phyloP scores from a whole-genome alignment of 2,888 invertebrate species.

The Amblyjoppa fuscipennis region DNA sequence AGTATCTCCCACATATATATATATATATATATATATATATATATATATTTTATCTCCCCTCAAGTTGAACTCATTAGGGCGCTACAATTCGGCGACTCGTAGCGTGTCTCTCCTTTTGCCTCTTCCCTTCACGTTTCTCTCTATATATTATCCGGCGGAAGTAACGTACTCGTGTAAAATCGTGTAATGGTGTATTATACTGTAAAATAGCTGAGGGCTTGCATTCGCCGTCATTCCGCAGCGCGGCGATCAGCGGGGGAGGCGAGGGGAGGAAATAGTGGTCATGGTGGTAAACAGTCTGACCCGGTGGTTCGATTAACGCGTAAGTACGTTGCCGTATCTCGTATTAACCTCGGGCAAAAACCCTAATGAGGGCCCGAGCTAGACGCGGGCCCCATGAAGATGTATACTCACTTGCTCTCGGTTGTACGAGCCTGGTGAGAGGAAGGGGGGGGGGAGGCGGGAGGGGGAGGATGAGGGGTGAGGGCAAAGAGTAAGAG shows the following conservation, averaged over 20 bases:
- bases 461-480: constrained; percentile 46
- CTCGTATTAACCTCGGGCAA: constrained; percentile 70
- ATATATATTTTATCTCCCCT: constrained; percentile 22
- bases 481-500: constrained; percentile 33
- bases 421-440: constrained; percentile 34
- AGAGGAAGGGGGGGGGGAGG: constrained; percentile 49
- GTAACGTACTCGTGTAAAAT: not conserved
- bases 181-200: not conserved
- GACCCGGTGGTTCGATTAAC: constrained; percentile 71
- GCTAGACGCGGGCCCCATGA: constrained; percentile 66
- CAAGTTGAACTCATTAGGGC: constrained; percentile 50
- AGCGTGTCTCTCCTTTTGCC: constrained; percentile 10
- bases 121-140: not conserved
- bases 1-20: constrained; percentile 17
- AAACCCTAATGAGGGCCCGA: constrained; percentile 71
- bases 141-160: not conserved
- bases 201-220: constrained; percentile 5
- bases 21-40: not conserved
- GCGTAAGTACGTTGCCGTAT: constrained; percentile 71
- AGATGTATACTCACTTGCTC: constrained; percentile 62
- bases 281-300: constrained; percentile 63
- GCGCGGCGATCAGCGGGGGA: not conserved
- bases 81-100: constrained; percentile 46
- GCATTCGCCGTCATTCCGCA: not conserved
- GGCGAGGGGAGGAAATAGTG: constrained; percentile 16